Evolutionary conservation across 1,140 invertebrate species (phyloP).

Genomic region (Cotesia chilonis): DNA sequence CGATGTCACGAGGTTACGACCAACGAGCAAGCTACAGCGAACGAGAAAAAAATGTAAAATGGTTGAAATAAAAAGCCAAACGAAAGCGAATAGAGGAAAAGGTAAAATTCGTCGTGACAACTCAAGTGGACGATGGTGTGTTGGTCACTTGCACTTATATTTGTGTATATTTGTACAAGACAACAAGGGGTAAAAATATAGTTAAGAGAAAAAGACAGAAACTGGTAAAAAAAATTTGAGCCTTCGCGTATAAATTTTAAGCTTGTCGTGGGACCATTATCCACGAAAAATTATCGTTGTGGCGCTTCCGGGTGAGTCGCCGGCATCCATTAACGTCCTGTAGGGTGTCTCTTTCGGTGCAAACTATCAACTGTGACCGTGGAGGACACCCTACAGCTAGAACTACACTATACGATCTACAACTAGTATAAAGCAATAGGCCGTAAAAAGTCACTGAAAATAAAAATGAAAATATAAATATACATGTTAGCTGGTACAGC

Average conservation of each 20-base stretch:
- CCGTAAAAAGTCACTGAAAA: not conserved
- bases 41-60: constrained; percentile 19
- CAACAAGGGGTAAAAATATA: not conserved
- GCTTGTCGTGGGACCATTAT: constrained; percentile 45
- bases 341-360: not conserved
- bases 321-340: constrained; percentile 36
- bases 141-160: constrained; percentile 20
- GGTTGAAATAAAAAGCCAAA: not conserved
- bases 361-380: constrained; percentile 11
- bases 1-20: constrained; percentile 31
- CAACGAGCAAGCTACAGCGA: constrained; percentile 8
- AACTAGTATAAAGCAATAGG: not conserved
- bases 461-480: too few species aligned
- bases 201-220: constrained; percentile 6
- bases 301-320: constrained; percentile 40
- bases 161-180: not conserved
- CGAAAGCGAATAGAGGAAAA: constrained; percentile 32
- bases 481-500: too few species aligned
- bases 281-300: constrained; percentile 49
- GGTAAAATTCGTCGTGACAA: constrained; percentile 37
- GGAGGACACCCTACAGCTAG: too few species aligned
- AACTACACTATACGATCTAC: not conserved
- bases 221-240: constrained; percentile 18
- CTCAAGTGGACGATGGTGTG: constrained; percentile 10
- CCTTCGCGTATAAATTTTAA: constrained; percentile 46